A percentile compares a stretch with the other conserved stretches of the same genome.
Conservation (phyloP, 2,113 vertebrate species). For the Stictonetta naevosa region DNA sequence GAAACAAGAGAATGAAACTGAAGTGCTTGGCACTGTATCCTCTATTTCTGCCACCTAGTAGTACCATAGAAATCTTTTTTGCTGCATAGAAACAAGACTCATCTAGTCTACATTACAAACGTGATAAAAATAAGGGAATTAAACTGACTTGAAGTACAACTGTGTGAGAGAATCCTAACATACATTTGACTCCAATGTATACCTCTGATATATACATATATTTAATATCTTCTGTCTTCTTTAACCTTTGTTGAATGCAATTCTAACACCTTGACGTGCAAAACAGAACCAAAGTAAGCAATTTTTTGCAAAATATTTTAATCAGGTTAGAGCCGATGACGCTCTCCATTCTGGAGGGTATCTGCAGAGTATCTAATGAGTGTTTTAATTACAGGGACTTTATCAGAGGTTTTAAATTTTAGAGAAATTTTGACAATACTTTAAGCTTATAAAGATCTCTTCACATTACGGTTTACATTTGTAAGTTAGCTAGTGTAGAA, state of each 20-base stretch:
- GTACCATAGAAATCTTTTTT: neutral
- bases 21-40: neutral
- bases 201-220: neutral
- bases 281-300: neutral
- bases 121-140: neutral
- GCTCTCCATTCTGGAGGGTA: neutral
- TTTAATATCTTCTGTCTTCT: neutral
- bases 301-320: conserved; percentile 27
- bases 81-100: neutral
- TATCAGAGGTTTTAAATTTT: neutral
- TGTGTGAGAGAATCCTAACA: neutral
- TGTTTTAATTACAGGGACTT: conserved; percentile 16
- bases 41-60: neutral
- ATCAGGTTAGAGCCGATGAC: neutral
- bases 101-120: neutral
- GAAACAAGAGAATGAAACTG: neutral
- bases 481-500: neutral
- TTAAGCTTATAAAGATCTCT: neutral
- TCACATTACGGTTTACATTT: neutral
- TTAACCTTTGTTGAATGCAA: neutral
- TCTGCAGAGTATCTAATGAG: neutral
- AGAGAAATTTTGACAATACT: conserved; percentile 4
- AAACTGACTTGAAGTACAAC: neutral
- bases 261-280: neutral
- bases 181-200: neutral